phyloP scores from a whole-genome alignment of 2,888 invertebrate species.

The Dicyrtomina minuta region DNA sequence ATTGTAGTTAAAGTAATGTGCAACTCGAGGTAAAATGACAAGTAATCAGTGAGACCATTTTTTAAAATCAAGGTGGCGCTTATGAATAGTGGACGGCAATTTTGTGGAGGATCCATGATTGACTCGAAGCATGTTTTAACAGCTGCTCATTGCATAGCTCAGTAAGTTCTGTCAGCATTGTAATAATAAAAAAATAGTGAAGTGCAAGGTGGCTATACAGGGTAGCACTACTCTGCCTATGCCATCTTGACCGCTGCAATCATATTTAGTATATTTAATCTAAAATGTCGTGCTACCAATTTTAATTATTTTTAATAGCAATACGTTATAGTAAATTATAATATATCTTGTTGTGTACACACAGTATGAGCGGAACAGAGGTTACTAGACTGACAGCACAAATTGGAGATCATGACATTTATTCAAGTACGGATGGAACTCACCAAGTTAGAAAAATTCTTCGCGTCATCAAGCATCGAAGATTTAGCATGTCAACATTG shows the following conservation, averaged over 20 bases:
- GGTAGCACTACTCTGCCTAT: too few relatives aligned
- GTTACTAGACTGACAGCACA: slow-evolving; percentile 78
- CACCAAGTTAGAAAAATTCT: slow-evolving; percentile 78
- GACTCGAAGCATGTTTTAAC: slow-evolving; percentile 52
- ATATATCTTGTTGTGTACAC: not conserved
- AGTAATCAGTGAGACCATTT: not conserved
- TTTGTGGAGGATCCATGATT: slow-evolving; percentile 54
- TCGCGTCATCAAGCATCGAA: slow-evolving; percentile 79
- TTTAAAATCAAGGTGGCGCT: slow-evolving; percentile 41
- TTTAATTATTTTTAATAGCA: slow-evolving; percentile 2
- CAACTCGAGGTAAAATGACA: too few relatives aligned
- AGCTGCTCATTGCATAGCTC: slow-evolving; percentile 54
- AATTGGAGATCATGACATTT: slow-evolving; percentile 81
- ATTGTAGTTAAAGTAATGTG: too few relatives aligned
- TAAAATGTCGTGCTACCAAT: too few relatives aligned
- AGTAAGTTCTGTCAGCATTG: slow-evolving; percentile 52
- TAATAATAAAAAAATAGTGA: not conserved
- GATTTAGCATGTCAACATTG: slow-evolving; percentile 78
- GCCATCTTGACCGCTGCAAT: too few relatives aligned
- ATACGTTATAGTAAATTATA: not conserved
- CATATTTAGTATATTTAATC: too few relatives aligned
- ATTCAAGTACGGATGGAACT: slow-evolving; percentile 70
- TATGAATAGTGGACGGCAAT: slow-evolving; percentile 50
- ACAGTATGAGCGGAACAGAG: slow-evolving; percentile 84
- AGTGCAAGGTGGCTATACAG: too few relatives aligned